Percentiles rank a stretch among this genome's conserved stretches.
phyloP scores from a whole-genome alignment of 2,113 vertebrate genomes.

The Acrocephalus arundinaceus region DNA sequence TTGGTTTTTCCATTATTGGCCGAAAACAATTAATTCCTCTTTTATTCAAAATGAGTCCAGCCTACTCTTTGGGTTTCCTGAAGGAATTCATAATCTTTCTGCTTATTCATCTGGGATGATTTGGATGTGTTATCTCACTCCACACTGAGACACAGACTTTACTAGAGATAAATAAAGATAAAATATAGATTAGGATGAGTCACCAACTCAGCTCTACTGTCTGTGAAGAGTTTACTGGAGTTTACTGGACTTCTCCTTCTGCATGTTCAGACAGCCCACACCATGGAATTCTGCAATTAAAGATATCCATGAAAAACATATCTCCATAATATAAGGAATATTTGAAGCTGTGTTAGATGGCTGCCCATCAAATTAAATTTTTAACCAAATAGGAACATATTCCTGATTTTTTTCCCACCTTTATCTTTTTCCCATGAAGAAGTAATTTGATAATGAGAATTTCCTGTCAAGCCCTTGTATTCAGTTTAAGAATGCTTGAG shows the following conservation, averaged over 20 bases:
- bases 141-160: neutral
- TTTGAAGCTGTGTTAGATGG: neutral
- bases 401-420: neutral
- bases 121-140: neutral
- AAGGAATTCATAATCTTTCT: neutral
- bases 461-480: neutral
- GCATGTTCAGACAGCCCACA: rapidly evolving
- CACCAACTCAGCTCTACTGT: neutral
- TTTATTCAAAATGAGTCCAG: neutral
- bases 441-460: neutral
- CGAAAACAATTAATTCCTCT: neutral
- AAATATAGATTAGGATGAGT: neutral
- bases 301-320: neutral
- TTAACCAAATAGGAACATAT: neutral
- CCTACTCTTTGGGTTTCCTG: neutral
- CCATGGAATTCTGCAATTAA: neutral
- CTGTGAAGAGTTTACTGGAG: neutral
- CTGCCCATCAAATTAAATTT: neutral
- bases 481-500: neutral
- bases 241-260: neutral
- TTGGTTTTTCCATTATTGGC: neutral
- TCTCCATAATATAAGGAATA: neutral
- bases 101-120: neutral
- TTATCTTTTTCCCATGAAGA: neutral
- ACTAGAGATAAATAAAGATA: neutral